These are phyloP conservation scores for Amphiprion percula DNA, from an alignment of 2,113 vertebrate genomes.

Conservation along the genomic window DNA sequence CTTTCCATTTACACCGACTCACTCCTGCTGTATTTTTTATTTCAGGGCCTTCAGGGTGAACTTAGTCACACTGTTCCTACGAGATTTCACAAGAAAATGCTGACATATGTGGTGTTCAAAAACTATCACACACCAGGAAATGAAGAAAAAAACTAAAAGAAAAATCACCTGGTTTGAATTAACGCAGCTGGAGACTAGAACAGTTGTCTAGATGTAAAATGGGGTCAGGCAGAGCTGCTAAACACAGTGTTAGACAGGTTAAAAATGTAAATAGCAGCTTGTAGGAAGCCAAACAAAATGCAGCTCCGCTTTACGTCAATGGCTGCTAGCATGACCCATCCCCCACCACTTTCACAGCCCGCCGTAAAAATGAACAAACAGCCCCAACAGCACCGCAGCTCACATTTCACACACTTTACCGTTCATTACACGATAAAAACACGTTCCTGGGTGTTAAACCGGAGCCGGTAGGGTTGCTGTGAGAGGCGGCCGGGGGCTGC, in stretches of 20 bases:
- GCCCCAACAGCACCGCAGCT: background rate
- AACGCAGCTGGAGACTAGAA: background rate
- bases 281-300: slow-evolving; percentile 63
- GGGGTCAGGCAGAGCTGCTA: background rate
- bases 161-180: too few relatives aligned
- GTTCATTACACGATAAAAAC: fast-evolving
- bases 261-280: background rate
- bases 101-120: slow-evolving; percentile 47
- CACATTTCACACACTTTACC: too few relatives aligned
- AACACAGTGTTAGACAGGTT: background rate
- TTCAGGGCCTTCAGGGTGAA: background rate
- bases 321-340: slow-evolving; percentile 70
- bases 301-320: slow-evolving; percentile 78
- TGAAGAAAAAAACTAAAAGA: background rate
- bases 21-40: background rate
- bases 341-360: slow-evolving; percentile 72
- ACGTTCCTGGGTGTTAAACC: fast-evolving
- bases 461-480: fast-evolving
- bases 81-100: slow-evolving; percentile 39
- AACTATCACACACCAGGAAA: slow-evolving; percentile 49
- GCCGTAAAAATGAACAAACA: slow-evolving; percentile 24
- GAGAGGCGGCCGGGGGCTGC: background rate
- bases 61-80: background rate
- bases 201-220: background rate
- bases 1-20: too few relatives aligned